A percentile compares a stretch with the other conserved stretches of the same genome.
These are phyloP conservation scores for Chlorocebus sabaeus DNA, from an alignment of 2,113 vertebrate species.

Conservation along the genomic window DNA sequence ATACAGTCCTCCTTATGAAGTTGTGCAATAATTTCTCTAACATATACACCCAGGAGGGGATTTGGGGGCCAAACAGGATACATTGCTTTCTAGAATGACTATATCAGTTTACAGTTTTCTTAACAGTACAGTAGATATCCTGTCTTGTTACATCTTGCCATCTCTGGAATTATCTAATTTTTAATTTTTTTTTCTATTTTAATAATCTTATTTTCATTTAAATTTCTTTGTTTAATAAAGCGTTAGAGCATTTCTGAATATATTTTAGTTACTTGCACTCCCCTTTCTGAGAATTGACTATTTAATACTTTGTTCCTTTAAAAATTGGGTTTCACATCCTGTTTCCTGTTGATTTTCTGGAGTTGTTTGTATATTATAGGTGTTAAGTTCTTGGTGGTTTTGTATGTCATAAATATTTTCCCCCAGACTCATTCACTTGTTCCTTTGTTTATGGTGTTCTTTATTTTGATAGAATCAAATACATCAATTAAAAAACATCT, in stretches of 20 bases:
- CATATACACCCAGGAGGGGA: background rate
- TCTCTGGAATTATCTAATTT: background rate
- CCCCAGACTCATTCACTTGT: background rate
- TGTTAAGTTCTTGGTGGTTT: background rate
- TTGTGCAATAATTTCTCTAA: background rate
- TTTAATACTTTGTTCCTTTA: background rate
- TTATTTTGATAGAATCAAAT: slow-evolving; percentile 3
- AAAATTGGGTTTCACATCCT: background rate
- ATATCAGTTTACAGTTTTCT: background rate
- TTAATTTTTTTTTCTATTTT: background rate
- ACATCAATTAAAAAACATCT: background rate
- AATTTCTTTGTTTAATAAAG: slow-evolving; percentile 20
- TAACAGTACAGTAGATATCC: background rate
- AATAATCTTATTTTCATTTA: background rate
- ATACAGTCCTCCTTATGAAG: background rate
- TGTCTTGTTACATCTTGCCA: background rate
- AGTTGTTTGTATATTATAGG: background rate
- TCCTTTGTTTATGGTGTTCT: background rate
- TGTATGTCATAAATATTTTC: slow-evolving; percentile 14
- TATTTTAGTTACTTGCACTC: background rate
- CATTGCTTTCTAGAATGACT: background rate
- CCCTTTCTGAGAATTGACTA: background rate
- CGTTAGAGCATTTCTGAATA: background rate
- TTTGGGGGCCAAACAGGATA: background rate
- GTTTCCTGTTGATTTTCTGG: background rate